Base-by-base conservation (phyloP, 2,797 vertebrate genomes). In the Argya squamiceps region DNA sequence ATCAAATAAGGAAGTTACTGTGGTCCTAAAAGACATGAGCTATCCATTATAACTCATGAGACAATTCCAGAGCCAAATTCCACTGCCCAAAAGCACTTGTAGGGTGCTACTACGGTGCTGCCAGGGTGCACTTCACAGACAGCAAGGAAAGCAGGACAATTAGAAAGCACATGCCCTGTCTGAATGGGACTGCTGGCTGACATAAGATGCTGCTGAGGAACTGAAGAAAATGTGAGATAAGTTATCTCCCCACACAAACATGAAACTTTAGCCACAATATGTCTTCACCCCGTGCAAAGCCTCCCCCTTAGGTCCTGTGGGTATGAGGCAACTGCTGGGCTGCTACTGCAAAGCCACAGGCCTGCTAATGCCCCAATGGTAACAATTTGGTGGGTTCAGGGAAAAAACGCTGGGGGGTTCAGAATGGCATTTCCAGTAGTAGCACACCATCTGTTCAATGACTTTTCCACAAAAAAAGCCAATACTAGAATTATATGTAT, bases 21-120 rank as follows among this genome's bases (percentile, higher is more conserved):
- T 39, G 21, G 6, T 60, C 58, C 50, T 62, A 37, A n/a, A 63
- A 58, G n/a, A 52, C 39, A 32, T 0, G 10, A 79, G 23, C 55
- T 50, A 62, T 32, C 36, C 58, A 29, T 78, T 43, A 8, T 5
- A 78, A 71, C 43, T 43, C 58, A 47, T 0, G 2, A 52, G 46
- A 71, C 34, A 79, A 90, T 47, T 78, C 32, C 74, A 79, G 74
- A 79, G 53, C 19, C 46, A 43, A 73, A 90, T 67, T 36, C 74
- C 80, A 90, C 22, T 29, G 53, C 34, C 34, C 49, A 27, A 34
- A 65, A 63, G n/a, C 10, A 52, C 30, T 20, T 3, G 23, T n/a
- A n/a, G n/a, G n/a, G n/a, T n/a, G n/a, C n/a, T n/a, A n/a, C n/a
- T n/a, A n/a, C n/a, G n/a, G n/a, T n/a, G n/a, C 56, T 52, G 60